Evolutionary conservation across 2,113 vertebrate species (phyloP).

Genomic region (Murina feae): DNA sequence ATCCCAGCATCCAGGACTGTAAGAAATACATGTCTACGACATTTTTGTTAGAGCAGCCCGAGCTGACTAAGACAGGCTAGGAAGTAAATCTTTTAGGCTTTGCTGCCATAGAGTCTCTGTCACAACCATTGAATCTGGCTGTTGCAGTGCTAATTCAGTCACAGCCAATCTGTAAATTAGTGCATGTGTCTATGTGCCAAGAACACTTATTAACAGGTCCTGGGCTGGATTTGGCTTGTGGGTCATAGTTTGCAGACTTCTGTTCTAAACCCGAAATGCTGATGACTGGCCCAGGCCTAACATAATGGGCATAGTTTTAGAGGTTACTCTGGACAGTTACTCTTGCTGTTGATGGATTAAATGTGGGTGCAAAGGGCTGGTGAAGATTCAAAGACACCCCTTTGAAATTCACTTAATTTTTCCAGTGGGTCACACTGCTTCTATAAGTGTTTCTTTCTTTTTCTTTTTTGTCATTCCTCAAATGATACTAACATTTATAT

Average conservation of each 20-base stretch:
- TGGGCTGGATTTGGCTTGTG: neutral
- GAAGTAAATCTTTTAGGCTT: neutral
- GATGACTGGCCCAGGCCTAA: neutral
- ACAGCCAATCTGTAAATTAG: neutral
- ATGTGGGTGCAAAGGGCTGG: neutral
- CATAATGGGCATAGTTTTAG: neutral
- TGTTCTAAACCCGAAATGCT: neutral
- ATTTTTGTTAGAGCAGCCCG: neutral
- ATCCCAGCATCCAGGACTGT: neutral
- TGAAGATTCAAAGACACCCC: neutral
- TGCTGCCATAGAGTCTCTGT: neutral
- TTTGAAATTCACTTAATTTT: neutral
- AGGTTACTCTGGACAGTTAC: neutral
- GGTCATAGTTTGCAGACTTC: neutral
- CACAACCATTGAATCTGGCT: neutral
- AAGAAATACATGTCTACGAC: neutral
- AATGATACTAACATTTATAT: neutral
- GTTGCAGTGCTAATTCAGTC: neutral
- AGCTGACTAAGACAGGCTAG: neutral
- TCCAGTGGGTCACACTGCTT: no score
- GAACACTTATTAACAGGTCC: neutral
- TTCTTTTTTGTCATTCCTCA: neutral
- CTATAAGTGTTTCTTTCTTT: neutral
- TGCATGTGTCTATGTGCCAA: neutral
- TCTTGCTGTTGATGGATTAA: neutral